Evolutionary conservation across 2,797 vertebrate genomes (phyloP).

Genomic region (Gymnothorax reevesii): DNA sequence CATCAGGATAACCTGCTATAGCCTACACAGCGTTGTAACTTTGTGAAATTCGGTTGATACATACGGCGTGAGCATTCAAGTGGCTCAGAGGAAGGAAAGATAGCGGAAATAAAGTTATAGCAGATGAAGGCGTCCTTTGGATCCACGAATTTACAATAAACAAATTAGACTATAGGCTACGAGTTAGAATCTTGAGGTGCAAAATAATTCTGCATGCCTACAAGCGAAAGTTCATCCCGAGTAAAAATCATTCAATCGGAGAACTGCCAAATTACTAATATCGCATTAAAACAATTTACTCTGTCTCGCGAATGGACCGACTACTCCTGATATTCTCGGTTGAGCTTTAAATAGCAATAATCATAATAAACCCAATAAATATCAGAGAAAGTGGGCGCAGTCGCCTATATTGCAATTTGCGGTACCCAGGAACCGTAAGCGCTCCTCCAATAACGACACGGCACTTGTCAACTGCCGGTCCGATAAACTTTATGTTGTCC

Average conservation of each 20-base stretch:
- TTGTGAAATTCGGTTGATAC: background rate
- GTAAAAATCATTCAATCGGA: background rate
- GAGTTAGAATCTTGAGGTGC: background rate
- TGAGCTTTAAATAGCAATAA: background rate
- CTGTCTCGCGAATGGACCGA: background rate
- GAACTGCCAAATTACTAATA: background rate
- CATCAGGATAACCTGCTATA: background rate
- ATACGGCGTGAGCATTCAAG: background rate
- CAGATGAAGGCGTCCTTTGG: background rate
- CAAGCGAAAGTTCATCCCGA: background rate
- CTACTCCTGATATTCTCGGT: background rate
- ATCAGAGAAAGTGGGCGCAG: background rate
- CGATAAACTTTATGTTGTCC: constrained; percentile 19
- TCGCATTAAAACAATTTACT: background rate
- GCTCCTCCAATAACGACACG: background rate
- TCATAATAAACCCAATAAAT: background rate
- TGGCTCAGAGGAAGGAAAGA: background rate
- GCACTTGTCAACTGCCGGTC: background rate
- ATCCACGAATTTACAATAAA: background rate
- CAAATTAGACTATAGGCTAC: too few species aligned
- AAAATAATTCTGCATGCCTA: background rate
- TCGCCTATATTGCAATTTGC: background rate
- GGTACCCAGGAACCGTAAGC: background rate
- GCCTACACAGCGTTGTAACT: background rate
- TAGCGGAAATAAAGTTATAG: background rate